phyloP scores from a whole-genome alignment of 92 coral and sea anemone genomes.

The Scolanthus callimorphus region DNA sequence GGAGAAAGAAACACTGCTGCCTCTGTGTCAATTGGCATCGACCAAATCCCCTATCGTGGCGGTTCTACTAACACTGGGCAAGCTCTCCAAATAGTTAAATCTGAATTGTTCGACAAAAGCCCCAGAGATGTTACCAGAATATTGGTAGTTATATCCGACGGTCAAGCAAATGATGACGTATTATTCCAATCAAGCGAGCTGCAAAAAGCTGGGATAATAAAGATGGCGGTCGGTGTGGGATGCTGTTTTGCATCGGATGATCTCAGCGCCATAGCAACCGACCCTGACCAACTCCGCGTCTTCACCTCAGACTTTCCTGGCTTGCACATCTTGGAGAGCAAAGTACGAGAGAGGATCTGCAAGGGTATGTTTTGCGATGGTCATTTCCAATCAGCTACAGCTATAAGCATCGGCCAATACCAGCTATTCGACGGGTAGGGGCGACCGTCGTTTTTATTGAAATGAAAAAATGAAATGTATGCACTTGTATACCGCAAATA shows the following conservation, averaged over 20 bases:
- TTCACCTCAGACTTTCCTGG: neutral
- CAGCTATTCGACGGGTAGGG: no score
- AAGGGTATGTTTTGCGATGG: neutral
- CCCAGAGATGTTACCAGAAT: conserved; percentile 39
- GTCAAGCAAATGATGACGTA: conserved; percentile 40
- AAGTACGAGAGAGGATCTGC: neutral
- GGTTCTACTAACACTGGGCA: conserved; percentile 37
- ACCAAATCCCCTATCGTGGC: neutral
- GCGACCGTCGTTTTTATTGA: no score
- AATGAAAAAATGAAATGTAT: no score
- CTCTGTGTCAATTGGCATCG: neutral
- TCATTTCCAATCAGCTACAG: no score
- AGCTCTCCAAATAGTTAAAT: conserved; percentile 23
- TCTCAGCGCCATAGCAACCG: neutral
- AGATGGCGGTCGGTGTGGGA: neutral
- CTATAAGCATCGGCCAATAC: no score
- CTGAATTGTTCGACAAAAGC: conserved; percentile 17
- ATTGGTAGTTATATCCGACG: conserved; percentile 66
- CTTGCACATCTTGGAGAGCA: neutral
- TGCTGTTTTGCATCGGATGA: neutral
- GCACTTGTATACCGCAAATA: no score
- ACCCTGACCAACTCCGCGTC: neutral
- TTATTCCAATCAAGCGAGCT: neutral
- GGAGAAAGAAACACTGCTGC: neutral
- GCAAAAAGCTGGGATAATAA: neutral